Base-by-base conservation (phyloP, 2,113 vertebrate species). In the Isichthys henryi region DNA sequence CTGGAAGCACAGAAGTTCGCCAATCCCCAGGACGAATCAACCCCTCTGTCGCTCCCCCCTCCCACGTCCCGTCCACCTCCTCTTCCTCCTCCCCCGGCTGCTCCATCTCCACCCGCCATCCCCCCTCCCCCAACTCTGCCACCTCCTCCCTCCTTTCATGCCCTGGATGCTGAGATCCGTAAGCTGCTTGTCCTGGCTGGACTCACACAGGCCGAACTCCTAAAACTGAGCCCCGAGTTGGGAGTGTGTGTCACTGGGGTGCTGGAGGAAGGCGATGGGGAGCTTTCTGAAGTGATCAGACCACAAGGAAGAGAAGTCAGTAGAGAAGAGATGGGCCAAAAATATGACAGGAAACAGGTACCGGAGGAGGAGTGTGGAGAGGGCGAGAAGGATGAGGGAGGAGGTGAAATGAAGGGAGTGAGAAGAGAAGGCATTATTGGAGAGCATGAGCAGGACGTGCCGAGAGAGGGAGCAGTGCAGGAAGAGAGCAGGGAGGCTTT, bases 71-170 rank as follows among this genome's bases (percentile, higher is more conserved):
- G 93, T 56, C 96, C 96, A 21, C 96, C 95, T 35, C 95, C 96
- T 88, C 91, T 48, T 93, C 95, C 86, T 94, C 80, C 88, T 62
- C 88, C 88, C 52, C 88, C 88, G 19, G 77, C 50, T 27, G 77
- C 83, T 84, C 88, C 88, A 21, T 89, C 77, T 39, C 88, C 95
- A 15, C 95, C 94, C 52, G 92, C 92, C 53, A 92, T 95, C 86
- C 95, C 96, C 74, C 95, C 94, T 85, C 96, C 95, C 19, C 95
- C 95, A 46, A 89, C 94, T 3, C 92, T 96, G 19, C 95, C 95
- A 56, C 95, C 95, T 91, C 95, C 96, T 0, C 95, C 95, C 15
- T 96, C 96, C 83, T 96, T 96, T 92, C 95, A 96, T n/a, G 94
- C 95, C 3, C 90, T 96, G 90, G 96, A 96, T 89, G 95, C 95